Evolutionary conservation across 2,797 vertebrate species (phyloP).

Genomic region (Leptatherina wallacei): DNA sequence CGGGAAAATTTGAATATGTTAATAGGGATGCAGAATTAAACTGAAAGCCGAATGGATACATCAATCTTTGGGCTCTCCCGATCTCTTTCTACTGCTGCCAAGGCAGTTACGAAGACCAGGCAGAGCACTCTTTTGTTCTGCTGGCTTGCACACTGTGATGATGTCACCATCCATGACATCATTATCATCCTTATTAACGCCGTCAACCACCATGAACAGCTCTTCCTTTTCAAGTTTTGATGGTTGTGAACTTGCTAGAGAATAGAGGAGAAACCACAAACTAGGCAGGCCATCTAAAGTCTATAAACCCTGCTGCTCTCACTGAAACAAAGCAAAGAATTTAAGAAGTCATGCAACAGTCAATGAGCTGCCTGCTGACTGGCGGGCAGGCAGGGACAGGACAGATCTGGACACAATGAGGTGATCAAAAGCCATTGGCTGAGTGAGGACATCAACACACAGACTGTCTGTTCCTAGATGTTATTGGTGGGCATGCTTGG

Average conservation of each 20-base stretch:
- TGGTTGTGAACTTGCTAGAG: constrained; percentile 59
- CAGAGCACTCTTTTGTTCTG: constrained; percentile 73
- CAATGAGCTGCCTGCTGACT: constrained; percentile 66
- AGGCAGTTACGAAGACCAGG: constrained; percentile 59
- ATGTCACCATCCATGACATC: constrained; percentile 78
- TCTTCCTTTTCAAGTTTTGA: constrained; percentile 70
- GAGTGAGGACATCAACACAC: constrained; percentile 71
- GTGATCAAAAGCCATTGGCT: constrained; percentile 53
- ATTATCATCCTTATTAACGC: constrained; percentile 73
- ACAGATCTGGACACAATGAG: constrained; percentile 67
- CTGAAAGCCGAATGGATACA: constrained; percentile 76
- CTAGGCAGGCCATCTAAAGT: constrained; percentile 43
- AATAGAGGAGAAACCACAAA: constrained; percentile 36
- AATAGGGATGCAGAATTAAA: constrained; percentile 75
- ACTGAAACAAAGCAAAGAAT: constrained; percentile 59
- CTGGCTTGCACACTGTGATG: constrained; percentile 75
- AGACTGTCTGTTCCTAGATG: constrained; percentile 58
- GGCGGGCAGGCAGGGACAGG: constrained; percentile 56
- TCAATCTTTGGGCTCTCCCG: constrained; percentile 64
- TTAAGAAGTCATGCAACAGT: constrained; percentile 76
- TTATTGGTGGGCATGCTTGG: constrained; percentile 62
- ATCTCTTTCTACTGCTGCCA: constrained; percentile 65
- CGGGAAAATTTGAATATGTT: constrained; percentile 78
- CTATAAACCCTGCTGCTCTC: constrained; percentile 21
- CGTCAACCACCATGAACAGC: constrained; percentile 64